phyloP scores from a whole-genome alignment of 2,797 vertebrate species.

The Choloepus didactylus region DNA sequence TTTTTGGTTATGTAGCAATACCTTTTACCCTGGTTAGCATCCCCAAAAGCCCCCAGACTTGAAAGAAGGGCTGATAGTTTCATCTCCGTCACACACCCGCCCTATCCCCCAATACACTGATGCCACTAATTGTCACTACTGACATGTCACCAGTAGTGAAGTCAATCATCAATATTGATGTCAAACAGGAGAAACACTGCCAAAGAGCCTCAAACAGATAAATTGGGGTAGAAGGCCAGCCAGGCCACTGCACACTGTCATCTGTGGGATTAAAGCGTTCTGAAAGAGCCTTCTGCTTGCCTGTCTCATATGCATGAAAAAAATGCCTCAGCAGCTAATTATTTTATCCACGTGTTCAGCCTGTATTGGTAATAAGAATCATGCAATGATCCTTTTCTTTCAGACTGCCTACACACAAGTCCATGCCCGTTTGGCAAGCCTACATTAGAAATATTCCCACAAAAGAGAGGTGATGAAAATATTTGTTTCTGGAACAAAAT shows the following conservation, averaged over 20 bases:
- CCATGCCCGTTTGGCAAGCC: background rate
- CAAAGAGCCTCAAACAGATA: background rate
- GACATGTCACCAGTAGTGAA: background rate
- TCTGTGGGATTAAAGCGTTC: background rate
- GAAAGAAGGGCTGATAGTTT: slow-evolving; percentile 7
- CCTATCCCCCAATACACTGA: background rate
- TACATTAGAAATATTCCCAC: background rate
- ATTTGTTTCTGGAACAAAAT: background rate
- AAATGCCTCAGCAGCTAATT: background rate
- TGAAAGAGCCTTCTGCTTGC: background rate
- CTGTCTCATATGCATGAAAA: background rate
- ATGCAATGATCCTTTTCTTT: background rate
- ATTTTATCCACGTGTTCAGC: background rate
- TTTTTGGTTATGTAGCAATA: background rate
- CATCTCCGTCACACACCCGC: background rate
- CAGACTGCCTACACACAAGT: background rate
- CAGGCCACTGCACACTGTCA: background rate
- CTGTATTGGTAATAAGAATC: background rate
- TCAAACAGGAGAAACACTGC: background rate
- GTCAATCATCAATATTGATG: background rate
- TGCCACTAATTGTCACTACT: background rate
- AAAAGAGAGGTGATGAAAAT: background rate
- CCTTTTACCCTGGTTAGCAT: background rate
- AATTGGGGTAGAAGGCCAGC: background rate
- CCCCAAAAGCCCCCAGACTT: background rate